These are phyloP conservation scores for Nerophis ophidion DNA, from an alignment of 2,113 vertebrate genomes.

Conservation along the genomic window DNA sequence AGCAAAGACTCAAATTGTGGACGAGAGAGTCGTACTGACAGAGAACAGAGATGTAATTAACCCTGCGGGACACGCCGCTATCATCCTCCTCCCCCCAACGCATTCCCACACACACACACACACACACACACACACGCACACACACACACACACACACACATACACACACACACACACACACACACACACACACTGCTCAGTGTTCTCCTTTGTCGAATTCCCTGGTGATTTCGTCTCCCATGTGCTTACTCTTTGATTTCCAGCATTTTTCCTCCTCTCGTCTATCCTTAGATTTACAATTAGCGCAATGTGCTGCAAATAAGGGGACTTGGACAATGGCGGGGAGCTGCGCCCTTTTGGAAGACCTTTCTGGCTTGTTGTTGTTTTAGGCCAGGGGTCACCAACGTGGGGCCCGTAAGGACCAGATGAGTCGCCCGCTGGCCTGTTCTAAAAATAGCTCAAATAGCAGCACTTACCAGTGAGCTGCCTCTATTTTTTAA, in stretches of 20 bases:
- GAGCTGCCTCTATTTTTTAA: too few relatives aligned
- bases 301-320: not conserved
- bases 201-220: conserved; percentile 15
- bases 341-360: not conserved
- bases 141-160: conserved; percentile 15
- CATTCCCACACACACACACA: conserved; percentile 6
- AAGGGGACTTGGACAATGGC: not conserved
- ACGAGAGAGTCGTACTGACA: conserved; percentile 56
- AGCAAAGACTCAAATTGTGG: conserved; percentile 49
- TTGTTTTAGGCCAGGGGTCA: too few relatives aligned
- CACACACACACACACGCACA: conserved; percentile 20
- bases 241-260: conserved; percentile 4
- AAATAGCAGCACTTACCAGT: too few relatives aligned
- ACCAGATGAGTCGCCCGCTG: too few relatives aligned
- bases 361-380: not conserved
- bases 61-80: conserved; percentile 56
- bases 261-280: not conserved
- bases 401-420: too few relatives aligned
- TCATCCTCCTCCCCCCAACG: not conserved
- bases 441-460: too few relatives aligned
- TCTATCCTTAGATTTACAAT: not conserved
- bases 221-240: conserved; percentile 3
- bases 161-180: not conserved
- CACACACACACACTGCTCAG: not conserved
- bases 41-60: conserved; percentile 74